Percentiles rank a stretch among this genome's conserved stretches.
Evolutionary conservation across 2,113 vertebrate genomes (phyloP).

Genomic region (Pseudopodoces humilis): DNA sequence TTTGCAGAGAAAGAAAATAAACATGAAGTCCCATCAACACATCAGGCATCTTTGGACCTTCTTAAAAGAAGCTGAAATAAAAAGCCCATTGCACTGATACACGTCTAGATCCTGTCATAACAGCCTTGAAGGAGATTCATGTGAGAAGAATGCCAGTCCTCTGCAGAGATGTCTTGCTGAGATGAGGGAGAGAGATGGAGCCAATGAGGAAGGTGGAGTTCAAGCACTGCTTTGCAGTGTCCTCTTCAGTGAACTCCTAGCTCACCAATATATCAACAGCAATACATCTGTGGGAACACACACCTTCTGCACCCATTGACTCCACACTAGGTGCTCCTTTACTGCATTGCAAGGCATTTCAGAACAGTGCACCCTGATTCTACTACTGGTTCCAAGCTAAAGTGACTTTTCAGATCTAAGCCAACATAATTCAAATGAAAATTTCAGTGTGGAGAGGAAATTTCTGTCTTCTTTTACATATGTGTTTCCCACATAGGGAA

Average conservation of each 20-base stretch:
- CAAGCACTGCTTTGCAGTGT: not conserved
- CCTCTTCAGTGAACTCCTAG: not conserved
- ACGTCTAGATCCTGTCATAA: not conserved
- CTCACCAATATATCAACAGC: not conserved
- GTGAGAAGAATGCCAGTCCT: not conserved
- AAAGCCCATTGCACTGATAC: not conserved
- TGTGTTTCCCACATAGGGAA: not conserved
- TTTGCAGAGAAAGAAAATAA: not conserved
- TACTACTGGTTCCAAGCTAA: not conserved
- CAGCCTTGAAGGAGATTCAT: not conserved
- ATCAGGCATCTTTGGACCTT: not conserved
- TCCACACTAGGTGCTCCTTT: not conserved
- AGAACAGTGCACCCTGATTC: not conserved
- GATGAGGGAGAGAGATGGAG: not conserved
- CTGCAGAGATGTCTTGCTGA: not conserved
- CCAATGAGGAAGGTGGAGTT: not conserved
- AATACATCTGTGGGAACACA: not conserved
- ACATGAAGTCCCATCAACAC: not conserved
- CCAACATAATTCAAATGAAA: not conserved
- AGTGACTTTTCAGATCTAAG: not conserved
- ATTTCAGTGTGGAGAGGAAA: not conserved
- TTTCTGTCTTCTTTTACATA: not conserved
- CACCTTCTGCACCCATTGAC: fast-evolving
- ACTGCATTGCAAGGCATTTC: not conserved
- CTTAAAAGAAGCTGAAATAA: not conserved